Evolutionary conservation across 2,888 invertebrate species (phyloP).

Genomic region (Metopia argyrocephala): DNA sequence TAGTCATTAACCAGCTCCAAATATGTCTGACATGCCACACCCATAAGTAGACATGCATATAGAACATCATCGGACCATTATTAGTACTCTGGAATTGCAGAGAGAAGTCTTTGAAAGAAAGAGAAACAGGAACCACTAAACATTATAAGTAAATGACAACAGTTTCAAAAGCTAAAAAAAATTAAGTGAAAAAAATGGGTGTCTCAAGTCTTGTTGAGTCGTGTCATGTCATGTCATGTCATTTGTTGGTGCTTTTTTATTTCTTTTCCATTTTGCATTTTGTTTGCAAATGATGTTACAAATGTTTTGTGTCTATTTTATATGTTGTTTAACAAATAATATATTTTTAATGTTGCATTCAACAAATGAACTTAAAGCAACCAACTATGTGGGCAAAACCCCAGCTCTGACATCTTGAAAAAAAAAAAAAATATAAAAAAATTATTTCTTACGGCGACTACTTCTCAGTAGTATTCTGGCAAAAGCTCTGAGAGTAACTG

Average conservation of each 20-base stretch:
- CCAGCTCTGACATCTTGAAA: no score
- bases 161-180: conserved; percentile 1
- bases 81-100: no score
- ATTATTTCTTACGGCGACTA: no score
- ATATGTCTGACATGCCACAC: conserved; percentile 54
- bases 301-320: conserved; percentile 58
- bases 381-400: no score
- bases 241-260: conserved; percentile 13
- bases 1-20: conserved; percentile 48
- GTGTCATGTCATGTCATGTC: conserved; percentile 22
- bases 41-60: conserved; percentile 25
- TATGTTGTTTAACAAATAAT: conserved; percentile 56
- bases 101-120: no score
- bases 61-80: neutral
- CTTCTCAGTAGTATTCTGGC: no score
- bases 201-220: conserved; percentile 42
- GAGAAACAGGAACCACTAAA: conserved; percentile 6
- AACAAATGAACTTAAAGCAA: neutral
- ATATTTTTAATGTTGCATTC: conserved; percentile 30
- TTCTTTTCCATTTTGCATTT: neutral
- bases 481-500: no score
- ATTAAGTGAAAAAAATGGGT: neutral
- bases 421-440: neutral
- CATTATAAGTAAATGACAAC: conserved; percentile 16
- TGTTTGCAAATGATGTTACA: conserved; percentile 32